Evolutionary conservation across 2,888 invertebrate genomes (phyloP), one percentile per base, ranked within the genome.

Genomic region (Disparrhopalites patrizii): DNA sequence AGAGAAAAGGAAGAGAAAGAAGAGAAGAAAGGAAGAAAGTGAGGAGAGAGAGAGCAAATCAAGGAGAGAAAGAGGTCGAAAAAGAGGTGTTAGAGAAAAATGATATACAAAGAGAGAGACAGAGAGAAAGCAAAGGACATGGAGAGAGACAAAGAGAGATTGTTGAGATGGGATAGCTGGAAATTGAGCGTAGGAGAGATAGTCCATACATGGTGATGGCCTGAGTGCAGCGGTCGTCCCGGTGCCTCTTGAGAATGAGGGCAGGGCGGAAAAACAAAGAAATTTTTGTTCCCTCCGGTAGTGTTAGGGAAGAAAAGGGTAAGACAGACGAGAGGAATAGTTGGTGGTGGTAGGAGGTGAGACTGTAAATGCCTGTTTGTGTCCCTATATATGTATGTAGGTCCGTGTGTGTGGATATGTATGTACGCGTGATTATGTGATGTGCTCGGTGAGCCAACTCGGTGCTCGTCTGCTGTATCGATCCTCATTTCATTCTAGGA

Each of bases 401-500:
- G 52, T 52, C 52, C 52, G 47, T 52, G 33, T 8, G 31, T 58
- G 58, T 40, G 56, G 38, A 33, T 38, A 56, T 50, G 10, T 50
- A 23, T 50, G 27, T 50, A 50, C 56, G 56, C 38, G 58, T 56
- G 58, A 58, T 58, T 58, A 58, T 58, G 58, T 57, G 55, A 31
- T 55, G 57, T 55, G 33, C 15, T 33, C 33, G 20, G 33, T 55
- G 55, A 55, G 36, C 15, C 31, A 31, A 38, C 51, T 30, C 20
- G 57, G n/a, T 60, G 57, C 56, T 56, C 62, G 30, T 43, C 65
- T 38, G 52, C 55, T 57, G 43, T 68, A 69, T 71, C 68, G 68
- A 71, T 71, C 69, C 62, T 69, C 67, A 68, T 68, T 71, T 69
- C 63, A 68, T 63, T 67, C 69, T 65, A n/a, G n/a, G n/a, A n/a